Base-by-base conservation (phyloP, 2,797 vertebrate species). In the Synanceia verrucosa region DNA sequence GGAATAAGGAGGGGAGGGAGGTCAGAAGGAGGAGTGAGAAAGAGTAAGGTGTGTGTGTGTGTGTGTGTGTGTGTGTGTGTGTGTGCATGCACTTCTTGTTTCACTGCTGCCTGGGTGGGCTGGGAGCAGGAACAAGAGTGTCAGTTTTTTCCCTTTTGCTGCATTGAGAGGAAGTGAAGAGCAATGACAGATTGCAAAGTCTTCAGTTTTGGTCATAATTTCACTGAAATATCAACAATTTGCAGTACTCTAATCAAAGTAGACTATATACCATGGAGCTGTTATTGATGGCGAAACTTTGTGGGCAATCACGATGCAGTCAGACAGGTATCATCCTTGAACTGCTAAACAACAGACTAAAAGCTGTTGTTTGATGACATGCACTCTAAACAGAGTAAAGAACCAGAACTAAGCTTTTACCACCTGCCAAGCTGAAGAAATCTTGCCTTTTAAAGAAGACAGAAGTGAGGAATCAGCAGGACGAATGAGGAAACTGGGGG, bases 41-140 rank as follows among this genome's bases (percentile, higher is more conserved):
- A 48, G 19, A 51, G 13, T 28, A 24, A 34, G 43, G 34, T 53
- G 57, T 73, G 58, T 48, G 60, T 70, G 64, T 47, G 23, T 76
- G 28, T 67, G 53, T 19, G 39, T 48, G 29, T 55, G 51, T 33
- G 66, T 60, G 31, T 67, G 58, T 50, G 47, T 16, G n/a, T 68
- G 44, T 50, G 4, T 36, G 50, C 41, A 56, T 10, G 24, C 57
- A 65, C 16, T 37, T 43, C 39, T 68, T 83, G 80, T 81, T 79
- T 78, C 61, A 66, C 39, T 23, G 69, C 73, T 28, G 66, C 73
- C 44, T 88, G 79, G 82, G 77, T 88, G 85, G 82, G 75, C 80
- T 51, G 19, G 8, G 64, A 76, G 65, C 43, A 55, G 69, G 51
- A 81, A 52, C 43, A 24, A 62, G 41, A 57, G 64, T 73, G 73